Percentiles rank a stretch among this genome's conserved stretches.
phyloP scores from a whole-genome alignment of 2,113 vertebrate species.

The Albula goreensis region DNA sequence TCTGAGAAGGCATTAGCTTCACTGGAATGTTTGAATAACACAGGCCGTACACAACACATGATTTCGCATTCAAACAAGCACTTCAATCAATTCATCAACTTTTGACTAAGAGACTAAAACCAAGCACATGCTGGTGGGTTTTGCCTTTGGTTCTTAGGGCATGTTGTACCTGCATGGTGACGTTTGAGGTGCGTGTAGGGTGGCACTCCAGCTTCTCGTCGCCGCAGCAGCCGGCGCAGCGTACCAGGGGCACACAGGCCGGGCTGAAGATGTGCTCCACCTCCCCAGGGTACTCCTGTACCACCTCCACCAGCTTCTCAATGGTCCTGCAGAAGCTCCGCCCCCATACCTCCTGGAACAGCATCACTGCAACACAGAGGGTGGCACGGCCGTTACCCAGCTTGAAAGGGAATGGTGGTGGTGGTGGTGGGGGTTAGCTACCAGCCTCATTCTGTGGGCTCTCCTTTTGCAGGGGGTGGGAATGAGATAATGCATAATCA shows the following conservation, averaged over 20 bases:
- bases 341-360: conserved; percentile 89
- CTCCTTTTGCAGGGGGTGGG: background rate
- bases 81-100: background rate
- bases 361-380: conserved; percentile 70
- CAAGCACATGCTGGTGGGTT: background rate
- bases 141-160: background rate
- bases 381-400: background rate
- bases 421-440: no score
- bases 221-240: conserved; percentile 89
- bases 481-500: background rate
- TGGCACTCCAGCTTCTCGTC: conserved; percentile 87
- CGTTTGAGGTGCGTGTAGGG: conserved; percentile 72
- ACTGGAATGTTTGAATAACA: background rate
- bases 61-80: background rate
- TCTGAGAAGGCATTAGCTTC: background rate
- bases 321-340: conserved; percentile 89
- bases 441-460: background rate
- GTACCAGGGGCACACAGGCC: conserved; percentile 84
- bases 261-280: conserved; percentile 90
- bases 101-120: background rate
- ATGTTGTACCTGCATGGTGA: conserved; percentile 87
- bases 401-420: background rate
- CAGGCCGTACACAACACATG: background rate
- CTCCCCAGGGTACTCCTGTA: conserved; percentile 83
- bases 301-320: conserved; percentile 86